phyloP scores from a whole-genome alignment of 2,113 vertebrate species.

The Seriola quinqueradiata region DNA sequence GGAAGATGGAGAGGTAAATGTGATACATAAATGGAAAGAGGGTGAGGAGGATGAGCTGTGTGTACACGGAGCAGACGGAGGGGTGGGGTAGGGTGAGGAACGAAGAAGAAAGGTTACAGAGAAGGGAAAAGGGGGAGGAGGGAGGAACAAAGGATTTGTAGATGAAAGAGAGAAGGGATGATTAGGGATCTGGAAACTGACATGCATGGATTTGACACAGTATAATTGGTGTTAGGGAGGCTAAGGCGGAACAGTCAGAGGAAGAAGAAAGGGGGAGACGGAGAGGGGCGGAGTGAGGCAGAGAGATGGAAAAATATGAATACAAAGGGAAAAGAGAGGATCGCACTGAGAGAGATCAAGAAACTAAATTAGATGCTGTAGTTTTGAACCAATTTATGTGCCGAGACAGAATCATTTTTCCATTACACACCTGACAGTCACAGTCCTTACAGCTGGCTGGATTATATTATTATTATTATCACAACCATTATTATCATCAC shows the following conservation, averaged over 20 bases:
- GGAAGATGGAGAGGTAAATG: constrained; percentile 32
- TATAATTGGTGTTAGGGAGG: constrained; percentile 80
- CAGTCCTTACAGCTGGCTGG: not conserved
- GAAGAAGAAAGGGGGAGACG: constrained; percentile 17
- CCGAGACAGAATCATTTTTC: constrained; percentile 33
- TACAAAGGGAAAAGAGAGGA: constrained; percentile 45
- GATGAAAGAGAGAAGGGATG: constrained; percentile 80
- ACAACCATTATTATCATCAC: not conserved
- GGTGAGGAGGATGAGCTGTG: constrained; percentile 47
- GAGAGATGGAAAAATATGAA: constrained; percentile 50
- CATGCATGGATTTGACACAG: constrained; percentile 83
- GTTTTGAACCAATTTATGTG: constrained; percentile 31
- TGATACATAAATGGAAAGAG: constrained; percentile 55
- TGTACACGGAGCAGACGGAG: constrained; percentile 45
- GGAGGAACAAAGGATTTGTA: constrained; percentile 77
- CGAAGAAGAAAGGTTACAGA: constrained; percentile 67
- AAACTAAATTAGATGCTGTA: constrained; percentile 49
- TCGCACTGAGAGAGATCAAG: constrained; percentile 31
- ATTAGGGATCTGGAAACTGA: constrained; percentile 82
- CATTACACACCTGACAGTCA: constrained; percentile 34
- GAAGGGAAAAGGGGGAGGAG: constrained; percentile 54
- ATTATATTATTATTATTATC: constrained; percentile 6
- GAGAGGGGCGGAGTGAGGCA: constrained; percentile 31
- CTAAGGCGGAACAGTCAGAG: constrained; percentile 58
- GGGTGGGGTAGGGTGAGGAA: constrained; percentile 57